Conservation (phyloP, 2,113 vertebrate species). For the Heliornis fulica region DNA sequence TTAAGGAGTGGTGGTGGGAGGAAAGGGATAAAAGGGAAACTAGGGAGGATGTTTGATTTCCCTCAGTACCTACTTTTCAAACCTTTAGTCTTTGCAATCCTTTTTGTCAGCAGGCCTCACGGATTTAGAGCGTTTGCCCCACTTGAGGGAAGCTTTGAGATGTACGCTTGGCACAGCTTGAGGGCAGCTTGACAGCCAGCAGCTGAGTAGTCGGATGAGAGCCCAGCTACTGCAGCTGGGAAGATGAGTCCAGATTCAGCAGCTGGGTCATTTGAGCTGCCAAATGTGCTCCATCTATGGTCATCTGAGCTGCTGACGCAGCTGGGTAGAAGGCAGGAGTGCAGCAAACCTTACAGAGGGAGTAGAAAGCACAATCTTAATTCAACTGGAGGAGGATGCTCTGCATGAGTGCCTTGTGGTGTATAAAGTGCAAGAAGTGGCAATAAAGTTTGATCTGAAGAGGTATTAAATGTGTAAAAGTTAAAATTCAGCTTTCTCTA, state of each 20-base stretch:
- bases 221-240: slow-evolving; percentile 33
- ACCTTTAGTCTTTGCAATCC: background rate
- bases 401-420: background rate
- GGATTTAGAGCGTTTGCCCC: background rate
- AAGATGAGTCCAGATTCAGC: slow-evolving; percentile 31
- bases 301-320: background rate
- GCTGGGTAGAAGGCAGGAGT: background rate
- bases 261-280: slow-evolving; percentile 34
- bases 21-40: background rate
- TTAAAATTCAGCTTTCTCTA: background rate
- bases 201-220: background rate
- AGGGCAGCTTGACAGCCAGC: slow-evolving; percentile 16
- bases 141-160: slow-evolving; percentile 18
- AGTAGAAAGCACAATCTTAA: background rate
- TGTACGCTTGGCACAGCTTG: background rate
- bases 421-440: background rate
- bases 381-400: background rate
- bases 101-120: slow-evolving; percentile 5
- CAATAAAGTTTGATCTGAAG: background rate
- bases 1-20: too few relatives aligned
- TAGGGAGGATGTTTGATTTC: background rate
- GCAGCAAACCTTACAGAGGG: background rate
- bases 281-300: background rate
- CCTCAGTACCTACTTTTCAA: background rate
- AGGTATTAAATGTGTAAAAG: background rate